Percentiles rank a stretch among this genome's conserved stretches.
phyloP scores from a whole-genome alignment of 2,888 invertebrate genomes.

The Icerya purchasi region DNA sequence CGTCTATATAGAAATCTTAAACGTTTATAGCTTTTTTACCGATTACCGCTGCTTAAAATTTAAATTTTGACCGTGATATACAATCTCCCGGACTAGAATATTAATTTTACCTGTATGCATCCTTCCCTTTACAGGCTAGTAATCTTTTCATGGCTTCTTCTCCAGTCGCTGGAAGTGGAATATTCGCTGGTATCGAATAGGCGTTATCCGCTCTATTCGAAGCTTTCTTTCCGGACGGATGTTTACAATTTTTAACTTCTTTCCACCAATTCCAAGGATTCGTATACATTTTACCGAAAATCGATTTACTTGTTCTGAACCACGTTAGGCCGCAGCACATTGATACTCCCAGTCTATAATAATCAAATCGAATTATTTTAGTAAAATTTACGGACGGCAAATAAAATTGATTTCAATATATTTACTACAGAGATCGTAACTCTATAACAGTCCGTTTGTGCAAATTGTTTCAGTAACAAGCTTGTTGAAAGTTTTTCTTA shows the following conservation, averaged over 20 bases:
- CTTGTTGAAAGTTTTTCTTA: too few relatives aligned
- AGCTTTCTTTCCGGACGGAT: slow-evolving; percentile 1
- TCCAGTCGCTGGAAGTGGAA: slow-evolving; percentile 65
- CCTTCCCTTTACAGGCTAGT: slow-evolving; percentile 81
- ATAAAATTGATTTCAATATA: too few relatives aligned
- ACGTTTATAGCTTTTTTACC: too few relatives aligned
- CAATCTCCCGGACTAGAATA: too few relatives aligned
- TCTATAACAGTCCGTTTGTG: too few relatives aligned
- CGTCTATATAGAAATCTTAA: too few relatives aligned
- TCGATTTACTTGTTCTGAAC: slow-evolving; percentile 9
- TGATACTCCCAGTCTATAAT: slow-evolving; percentile 8
- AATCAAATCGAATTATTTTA: too few relatives aligned
- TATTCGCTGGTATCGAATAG: slow-evolving; percentile 37
- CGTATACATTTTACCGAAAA: slow-evolving; percentile 8
- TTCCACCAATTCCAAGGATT: slow-evolving; percentile 12
- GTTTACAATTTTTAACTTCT: slow-evolving; percentile 6
- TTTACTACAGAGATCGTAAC: too few relatives aligned
- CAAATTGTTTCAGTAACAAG: too few relatives aligned
- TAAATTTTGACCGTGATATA: too few relatives aligned
- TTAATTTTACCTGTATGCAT: slow-evolving; percentile 53
- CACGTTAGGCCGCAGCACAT: slow-evolving; percentile 7
- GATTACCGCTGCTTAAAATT: too few relatives aligned
- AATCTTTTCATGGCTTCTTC: slow-evolving; percentile 88
- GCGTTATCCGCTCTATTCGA: slow-evolving; percentile 10
- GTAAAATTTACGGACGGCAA: too few relatives aligned